Evolutionary conservation across 2,888 invertebrate species (phyloP).

Genomic region (Onthophagus sagittarius): DNA sequence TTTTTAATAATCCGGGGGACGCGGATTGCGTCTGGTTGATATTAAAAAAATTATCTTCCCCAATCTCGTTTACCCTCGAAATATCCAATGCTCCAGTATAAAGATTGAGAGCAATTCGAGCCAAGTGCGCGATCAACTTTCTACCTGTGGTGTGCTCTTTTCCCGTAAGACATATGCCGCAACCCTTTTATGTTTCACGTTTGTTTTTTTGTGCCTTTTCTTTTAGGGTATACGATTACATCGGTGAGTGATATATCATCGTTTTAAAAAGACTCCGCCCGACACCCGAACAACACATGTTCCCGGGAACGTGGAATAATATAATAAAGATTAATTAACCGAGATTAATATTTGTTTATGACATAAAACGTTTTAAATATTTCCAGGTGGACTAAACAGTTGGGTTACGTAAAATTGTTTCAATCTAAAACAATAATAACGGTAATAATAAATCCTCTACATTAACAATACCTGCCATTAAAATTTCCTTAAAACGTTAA

Average conservation of each 20-base stretch:
- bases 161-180: slow-evolving; percentile 22
- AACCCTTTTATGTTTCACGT: slow-evolving; percentile 17
- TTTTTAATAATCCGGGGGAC: not conserved
- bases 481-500: not conserved
- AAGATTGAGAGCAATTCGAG: not conserved
- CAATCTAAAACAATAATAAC: not conserved
- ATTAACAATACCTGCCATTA: not conserved
- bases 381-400: not conserved
- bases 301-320: not conserved
- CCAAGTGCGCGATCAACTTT: slow-evolving; percentile 10
- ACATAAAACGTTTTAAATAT: no score
- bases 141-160: slow-evolving; percentile 1
- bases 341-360: not conserved
- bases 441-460: not conserved
- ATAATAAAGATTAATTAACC: not conserved
- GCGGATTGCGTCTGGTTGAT: not conserved
- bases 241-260: slow-evolving; percentile 8
- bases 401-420: not conserved
- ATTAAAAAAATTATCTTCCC: not conserved
- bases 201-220: slow-evolving; percentile 7
- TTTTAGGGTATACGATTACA: slow-evolving; percentile 8
- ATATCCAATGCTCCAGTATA: not conserved
- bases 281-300: not conserved
- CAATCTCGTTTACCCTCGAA: not conserved
- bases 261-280: not conserved